Evolutionary conservation across 2,888 invertebrate genomes (phyloP), one percentile per base, ranked within the genome.

Genomic region (Baronia brevicornis): DNA sequence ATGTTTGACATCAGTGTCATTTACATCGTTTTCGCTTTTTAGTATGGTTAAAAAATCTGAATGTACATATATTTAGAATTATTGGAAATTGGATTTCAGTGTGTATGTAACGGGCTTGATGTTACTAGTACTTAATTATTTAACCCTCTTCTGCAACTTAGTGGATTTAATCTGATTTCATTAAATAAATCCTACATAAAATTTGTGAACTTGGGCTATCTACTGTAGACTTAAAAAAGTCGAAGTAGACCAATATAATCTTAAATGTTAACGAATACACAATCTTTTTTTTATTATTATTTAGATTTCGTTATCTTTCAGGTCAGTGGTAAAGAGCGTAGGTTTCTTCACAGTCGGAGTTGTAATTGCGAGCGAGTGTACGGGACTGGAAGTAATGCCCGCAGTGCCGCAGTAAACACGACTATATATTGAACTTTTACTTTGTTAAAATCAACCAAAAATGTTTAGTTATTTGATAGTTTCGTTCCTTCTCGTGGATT

Each of bases 281-380:
- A 27, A 18, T 19, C 17, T 3, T 12, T 17, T 14, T 12, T 6
- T 18, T 8, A 12, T 13, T 22, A 38, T 38, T 31, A 37, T 38
- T 46, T 40, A 48, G 50, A 34, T 33, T 36, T 45, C 51, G 48
- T 72, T 60, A 61, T 65, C 62, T 78, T 85, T 33, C 84, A 94
- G 94, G 94, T 90, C 92, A 52, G 58, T 94, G 20, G 88, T 93
- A 27, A 94, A 94, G 79, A 93, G 93, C 65, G 80, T 92, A 35
- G 90, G 89, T n/a, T 79, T 94, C 51, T 94, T 94, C 65, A 85
- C 89, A 43, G 67, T 93, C 36, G 94, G 94, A 29, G 87, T 95
- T 3, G 88, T 89, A 42, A 88, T 94, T 51, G 94, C 94, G 2
- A 88, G 91, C 58, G 92, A 94, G 65, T 92, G 90, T 54, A 82